These are phyloP conservation scores for Lordiphosa collinella DNA, from an alignment of 1,140 invertebrate species.

Conservation along the genomic window DNA sequence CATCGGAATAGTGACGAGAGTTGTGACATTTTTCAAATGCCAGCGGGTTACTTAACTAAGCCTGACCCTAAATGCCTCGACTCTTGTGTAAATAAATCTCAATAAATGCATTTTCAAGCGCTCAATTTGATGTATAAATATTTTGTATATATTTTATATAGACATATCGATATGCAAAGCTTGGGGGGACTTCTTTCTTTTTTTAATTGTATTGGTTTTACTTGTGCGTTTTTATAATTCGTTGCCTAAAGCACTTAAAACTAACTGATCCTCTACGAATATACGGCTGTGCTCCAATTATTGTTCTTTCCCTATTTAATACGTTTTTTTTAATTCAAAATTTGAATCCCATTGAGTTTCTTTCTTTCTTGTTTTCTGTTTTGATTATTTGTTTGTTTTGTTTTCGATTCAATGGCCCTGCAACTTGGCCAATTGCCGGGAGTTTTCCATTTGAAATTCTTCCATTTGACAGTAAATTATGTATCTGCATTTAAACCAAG, in stretches of 20 bases:
- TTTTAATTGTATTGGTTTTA: not conserved
- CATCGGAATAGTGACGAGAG: constrained; percentile 32
- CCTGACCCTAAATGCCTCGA: constrained; percentile 37
- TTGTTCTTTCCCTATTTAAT: constrained; percentile 69
- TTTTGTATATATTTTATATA: constrained; percentile 1
- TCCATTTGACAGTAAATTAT: constrained; percentile 89
- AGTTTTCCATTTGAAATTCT: constrained; percentile 85
- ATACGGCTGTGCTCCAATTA: constrained; percentile 66
- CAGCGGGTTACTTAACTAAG: not conserved
- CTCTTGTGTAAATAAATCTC: constrained; percentile 28
- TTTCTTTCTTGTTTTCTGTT: constrained; percentile 7
- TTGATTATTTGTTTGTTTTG: constrained; percentile 4
- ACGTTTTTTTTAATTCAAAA: constrained; percentile 40
- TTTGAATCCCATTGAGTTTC: constrained; percentile 37
- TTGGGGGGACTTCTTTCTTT: constrained; percentile 12
- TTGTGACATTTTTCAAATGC: constrained; percentile 1
- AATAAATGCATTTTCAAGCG: constrained; percentile 43
- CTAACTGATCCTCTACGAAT: constrained; percentile 4
- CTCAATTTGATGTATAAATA: constrained; percentile 23
- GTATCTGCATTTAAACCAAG: constrained; percentile 83
- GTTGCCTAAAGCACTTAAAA: constrained; percentile 34
- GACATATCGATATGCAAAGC: constrained; percentile 35
- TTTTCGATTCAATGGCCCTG: constrained; percentile 63
- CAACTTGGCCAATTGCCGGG: constrained; percentile 79
- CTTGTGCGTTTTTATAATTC: constrained; percentile 23